Evolutionary conservation across 2,888 invertebrate genomes (phyloP).

Genomic region (Pristionchus japonicus): DNA sequence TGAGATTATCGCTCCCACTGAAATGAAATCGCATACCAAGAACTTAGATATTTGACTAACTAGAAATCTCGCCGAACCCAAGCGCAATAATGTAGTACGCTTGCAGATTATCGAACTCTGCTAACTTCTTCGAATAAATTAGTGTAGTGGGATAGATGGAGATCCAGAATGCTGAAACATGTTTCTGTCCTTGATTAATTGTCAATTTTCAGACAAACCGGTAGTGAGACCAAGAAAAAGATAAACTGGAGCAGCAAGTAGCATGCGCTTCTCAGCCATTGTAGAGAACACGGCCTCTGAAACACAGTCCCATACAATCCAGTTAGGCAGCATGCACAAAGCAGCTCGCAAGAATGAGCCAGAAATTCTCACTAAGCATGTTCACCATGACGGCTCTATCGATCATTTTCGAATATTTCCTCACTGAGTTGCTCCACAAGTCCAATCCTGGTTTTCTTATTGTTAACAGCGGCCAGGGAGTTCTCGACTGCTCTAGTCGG

Average conservation of each 20-base stretch:
- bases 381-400: too few relatives aligned
- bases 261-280: not conserved
- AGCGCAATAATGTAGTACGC: not conserved
- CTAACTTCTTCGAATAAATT: not conserved
- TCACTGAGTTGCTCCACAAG: constrained; percentile 8
- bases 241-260: not conserved
- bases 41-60: not conserved
- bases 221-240: not conserved
- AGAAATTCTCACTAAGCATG: not conserved
- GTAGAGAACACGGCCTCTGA: not conserved
- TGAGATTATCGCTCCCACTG: not conserved
- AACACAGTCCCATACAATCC: too few relatives aligned
- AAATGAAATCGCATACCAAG: not conserved
- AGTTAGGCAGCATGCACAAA: too few relatives aligned
- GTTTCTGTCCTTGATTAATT: too few relatives aligned
- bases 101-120: not conserved
- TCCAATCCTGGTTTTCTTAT: not conserved
- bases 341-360: not conserved
- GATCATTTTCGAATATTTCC: too few relatives aligned
- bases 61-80: not conserved
- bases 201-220: not conserved
- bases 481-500: constrained; percentile 43
- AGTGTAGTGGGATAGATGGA: not conserved
- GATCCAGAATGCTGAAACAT: constrained; percentile 14
- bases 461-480: not conserved